Base-by-base conservation (phyloP, 2,888 invertebrate genomes). In the Orthosia cruda region DNA sequence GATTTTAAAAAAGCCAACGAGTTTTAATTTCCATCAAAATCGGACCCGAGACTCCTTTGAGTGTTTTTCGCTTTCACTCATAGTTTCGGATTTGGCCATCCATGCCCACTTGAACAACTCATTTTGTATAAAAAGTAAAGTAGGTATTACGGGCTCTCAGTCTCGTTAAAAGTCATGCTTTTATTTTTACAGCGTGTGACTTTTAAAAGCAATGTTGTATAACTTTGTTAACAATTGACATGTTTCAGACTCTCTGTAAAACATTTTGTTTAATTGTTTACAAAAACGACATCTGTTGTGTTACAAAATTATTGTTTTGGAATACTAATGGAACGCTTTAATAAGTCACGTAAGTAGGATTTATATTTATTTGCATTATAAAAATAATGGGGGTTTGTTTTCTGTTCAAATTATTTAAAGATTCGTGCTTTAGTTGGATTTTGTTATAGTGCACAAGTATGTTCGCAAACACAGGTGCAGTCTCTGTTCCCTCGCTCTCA, bases 251-350 rank as follows among this genome's bases (percentile, higher is more conserved):
- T 55, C n/a, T 9, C 15, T 82, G 45, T 23, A 26, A 58, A 58
- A 52, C 64, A 57, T 57, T 65, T 63, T 65, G 68, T 62, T 76
- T 45, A 74, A 78, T 78, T 83, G 66, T 67, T 79, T 26, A 55
- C 54, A 18, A 47, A 83, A 64, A 59, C 45, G 54, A 59, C 80
- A 80, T 83, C 72, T 83, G 80, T 59, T 67, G 62, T 49, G 61
- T 66, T 63, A 55, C 13, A 57, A 55, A 57, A 79, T 80, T 45
- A 71, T 83, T 79, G 65, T 83, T 72, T 62, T 58, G 54, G 57
- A 66, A 66, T 83, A 45, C 55, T 63, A 79, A 79, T 79, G 64
- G 26, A 54, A 62, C 23, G 61, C 15, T 18, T 59, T 20, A 40
- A 65, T 54, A 23, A 45, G 76, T 75, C 61, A 76, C 77, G 77